phyloP scores from a whole-genome alignment of 2,888 invertebrate genomes.

The Conops quadrifasciatus region DNA sequence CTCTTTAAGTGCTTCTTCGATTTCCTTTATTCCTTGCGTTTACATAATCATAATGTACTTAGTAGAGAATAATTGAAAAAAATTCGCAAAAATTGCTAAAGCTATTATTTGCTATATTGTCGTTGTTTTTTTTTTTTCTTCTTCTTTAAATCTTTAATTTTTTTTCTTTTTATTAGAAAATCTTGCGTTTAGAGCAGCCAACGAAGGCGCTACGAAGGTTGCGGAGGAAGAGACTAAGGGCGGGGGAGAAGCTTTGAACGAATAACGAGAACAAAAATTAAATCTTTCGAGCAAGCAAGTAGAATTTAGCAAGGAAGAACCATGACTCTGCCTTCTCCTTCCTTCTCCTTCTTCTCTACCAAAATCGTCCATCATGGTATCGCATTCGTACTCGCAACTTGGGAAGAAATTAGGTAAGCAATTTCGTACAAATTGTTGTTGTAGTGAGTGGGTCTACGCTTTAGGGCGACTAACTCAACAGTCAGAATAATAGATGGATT shows the following conservation, averaged over 20 bases:
- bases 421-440: background rate
- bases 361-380: too few species aligned
- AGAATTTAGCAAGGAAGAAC: background rate
- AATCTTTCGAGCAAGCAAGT: slow-evolving; percentile 3
- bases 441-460: background rate
- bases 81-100: too few species aligned
- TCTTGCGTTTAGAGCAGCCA: too few species aligned
- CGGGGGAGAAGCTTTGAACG: background rate
- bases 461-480: background rate
- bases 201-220: too few species aligned
- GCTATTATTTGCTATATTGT: too few species aligned
- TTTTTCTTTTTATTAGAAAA: background rate
- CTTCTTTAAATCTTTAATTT: background rate
- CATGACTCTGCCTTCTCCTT: background rate
- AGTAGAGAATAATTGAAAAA: too few species aligned
- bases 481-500: background rate
- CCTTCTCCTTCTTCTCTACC: too few species aligned
- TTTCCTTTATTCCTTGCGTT: too few species aligned
- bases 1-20: too few species aligned
- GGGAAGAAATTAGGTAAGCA: background rate
- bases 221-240: background rate
- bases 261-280: slow-evolving; percentile 18
- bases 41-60: too few species aligned
- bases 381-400: too few species aligned
- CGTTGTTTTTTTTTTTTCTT: too few species aligned